phyloP scores from a whole-genome alignment of 2,113 vertebrate genomes.

The Penelope pileata region DNA sequence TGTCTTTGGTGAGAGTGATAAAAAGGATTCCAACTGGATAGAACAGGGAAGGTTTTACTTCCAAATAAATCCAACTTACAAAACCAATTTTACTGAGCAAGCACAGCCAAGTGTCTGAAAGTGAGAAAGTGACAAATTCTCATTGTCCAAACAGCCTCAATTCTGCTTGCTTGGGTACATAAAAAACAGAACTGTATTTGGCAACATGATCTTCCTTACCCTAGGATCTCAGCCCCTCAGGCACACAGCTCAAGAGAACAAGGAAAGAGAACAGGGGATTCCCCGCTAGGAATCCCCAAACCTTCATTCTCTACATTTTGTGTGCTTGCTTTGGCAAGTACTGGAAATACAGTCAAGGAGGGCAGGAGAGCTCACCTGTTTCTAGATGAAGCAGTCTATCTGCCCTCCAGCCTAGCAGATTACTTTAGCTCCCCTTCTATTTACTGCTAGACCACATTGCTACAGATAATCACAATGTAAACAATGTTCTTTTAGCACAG shows the following conservation, averaged over 20 bases:
- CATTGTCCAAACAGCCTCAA: not conserved
- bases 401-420: not conserved
- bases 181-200: not conserved
- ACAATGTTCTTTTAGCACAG: not conserved
- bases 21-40: not conserved
- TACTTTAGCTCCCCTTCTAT: not conserved
- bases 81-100: not conserved
- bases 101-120: not conserved
- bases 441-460: not conserved
- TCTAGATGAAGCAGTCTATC: not conserved
- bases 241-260: not conserved
- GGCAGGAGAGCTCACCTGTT: not conserved
- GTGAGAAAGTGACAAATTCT: not conserved
- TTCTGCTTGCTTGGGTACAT: not conserved
- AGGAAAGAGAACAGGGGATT: not conserved
- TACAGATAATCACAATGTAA: not conserved
- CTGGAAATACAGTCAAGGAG: not conserved
- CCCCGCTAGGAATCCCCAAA: not conserved
- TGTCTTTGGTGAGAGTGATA: not conserved
- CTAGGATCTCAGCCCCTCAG: not conserved
- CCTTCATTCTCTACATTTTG: not conserved
- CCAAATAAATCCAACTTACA: not conserved
- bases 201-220: not conserved
- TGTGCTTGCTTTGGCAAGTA: not conserved
- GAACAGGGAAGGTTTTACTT: not conserved